phyloP scores from a whole-genome alignment of 2,797 vertebrate genomes.

The Silurus aristotelis region DNA sequence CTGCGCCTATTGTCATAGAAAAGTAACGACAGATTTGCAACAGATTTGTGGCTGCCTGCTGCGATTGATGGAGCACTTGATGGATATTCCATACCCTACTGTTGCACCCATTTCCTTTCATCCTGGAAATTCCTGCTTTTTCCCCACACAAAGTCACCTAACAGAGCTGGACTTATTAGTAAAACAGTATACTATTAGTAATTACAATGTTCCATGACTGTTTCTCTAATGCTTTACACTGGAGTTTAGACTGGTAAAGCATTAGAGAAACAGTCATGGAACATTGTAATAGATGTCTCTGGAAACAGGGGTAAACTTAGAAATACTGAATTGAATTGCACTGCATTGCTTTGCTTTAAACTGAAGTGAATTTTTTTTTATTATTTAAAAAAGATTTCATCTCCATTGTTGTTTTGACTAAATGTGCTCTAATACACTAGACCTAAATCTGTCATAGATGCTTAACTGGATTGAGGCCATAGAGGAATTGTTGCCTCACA shows the following conservation, averaged over 20 bases:
- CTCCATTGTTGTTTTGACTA: background rate
- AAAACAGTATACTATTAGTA: too few species aligned
- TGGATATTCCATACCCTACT: conserved; percentile 67
- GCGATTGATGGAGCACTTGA: conserved; percentile 48
- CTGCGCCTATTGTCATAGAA: background rate
- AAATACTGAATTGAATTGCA: too few species aligned
- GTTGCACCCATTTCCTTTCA: conserved; percentile 64
- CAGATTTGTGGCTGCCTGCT: conserved; percentile 20
- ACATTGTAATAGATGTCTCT: too few species aligned
- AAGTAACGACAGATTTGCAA: background rate
- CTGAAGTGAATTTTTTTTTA: too few species aligned
- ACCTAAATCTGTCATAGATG: background rate
- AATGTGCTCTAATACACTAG: background rate
- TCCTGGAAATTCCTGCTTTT: conserved; percentile 52
- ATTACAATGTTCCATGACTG: too few species aligned
- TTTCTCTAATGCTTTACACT: background rate
- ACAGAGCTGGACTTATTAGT: conserved; percentile 43
- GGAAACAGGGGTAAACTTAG: too few species aligned
- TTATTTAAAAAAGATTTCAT: background rate
- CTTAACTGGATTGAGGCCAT: background rate
- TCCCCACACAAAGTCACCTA: conserved; percentile 51
- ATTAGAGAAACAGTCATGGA: too few species aligned
- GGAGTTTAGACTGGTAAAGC: too few species aligned
- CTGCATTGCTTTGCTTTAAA: too few species aligned
- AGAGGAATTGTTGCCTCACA: background rate